Evolutionary conservation across 2,888 invertebrate species (phyloP).

Genomic region (Leucania comma): DNA sequence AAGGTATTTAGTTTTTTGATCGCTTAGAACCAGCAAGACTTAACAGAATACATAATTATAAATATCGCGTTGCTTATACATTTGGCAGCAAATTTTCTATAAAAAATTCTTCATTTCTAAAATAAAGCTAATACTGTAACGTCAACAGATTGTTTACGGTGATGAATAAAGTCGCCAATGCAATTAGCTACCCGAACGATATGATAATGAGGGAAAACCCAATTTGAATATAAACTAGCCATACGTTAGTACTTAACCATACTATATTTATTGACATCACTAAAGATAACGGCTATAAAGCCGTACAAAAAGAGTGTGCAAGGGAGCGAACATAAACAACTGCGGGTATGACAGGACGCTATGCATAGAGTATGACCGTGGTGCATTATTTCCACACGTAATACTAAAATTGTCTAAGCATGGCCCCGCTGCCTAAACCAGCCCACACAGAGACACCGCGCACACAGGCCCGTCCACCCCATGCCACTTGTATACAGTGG

Average conservation of each 20-base stretch:
- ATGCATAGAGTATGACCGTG: conserved; percentile 78
- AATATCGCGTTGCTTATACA: no score
- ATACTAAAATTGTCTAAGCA: conserved; percentile 89
- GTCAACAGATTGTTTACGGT: neutral
- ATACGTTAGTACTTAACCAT: conserved; percentile 35
- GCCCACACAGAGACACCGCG: conserved; percentile 71
- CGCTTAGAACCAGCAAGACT: no score
- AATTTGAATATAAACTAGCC: conserved; percentile 60
- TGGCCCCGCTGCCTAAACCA: conserved; percentile 83
- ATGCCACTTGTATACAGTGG: conserved; percentile 77
- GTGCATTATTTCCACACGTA: conserved; percentile 86
- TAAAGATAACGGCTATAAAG: conserved; percentile 56
- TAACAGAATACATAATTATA: no score
- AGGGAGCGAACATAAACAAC: conserved; percentile 72
- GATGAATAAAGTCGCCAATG: conserved; percentile 42
- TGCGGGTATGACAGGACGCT: conserved; percentile 72
- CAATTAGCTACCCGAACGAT: conserved; percentile 51
- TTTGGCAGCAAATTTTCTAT: neutral
- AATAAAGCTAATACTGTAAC: neutral
- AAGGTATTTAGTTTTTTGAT: no score
- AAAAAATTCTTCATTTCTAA: neutral
- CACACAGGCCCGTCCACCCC: conserved; percentile 76
- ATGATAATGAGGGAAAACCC: conserved; percentile 60
- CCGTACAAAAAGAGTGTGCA: conserved; percentile 68
- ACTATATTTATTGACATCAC: conserved; percentile 50